Base-by-base conservation (phyloP, 2,888 invertebrate species). In the Coleophora flavipennella region DNA sequence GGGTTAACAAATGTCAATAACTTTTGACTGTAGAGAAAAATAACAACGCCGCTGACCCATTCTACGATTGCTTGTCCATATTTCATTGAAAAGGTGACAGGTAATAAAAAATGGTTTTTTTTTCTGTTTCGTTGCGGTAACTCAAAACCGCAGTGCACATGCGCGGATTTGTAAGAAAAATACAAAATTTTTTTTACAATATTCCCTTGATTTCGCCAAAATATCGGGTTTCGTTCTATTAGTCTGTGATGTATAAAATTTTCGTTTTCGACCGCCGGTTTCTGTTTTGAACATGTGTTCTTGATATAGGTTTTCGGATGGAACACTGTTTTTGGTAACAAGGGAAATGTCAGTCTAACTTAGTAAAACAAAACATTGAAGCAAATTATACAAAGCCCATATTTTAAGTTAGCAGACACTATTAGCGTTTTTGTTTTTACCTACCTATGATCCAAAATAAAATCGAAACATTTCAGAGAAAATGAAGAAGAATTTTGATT, bases 201-300 rank as follows among this genome's bases (percentile, higher is more conserved):
- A 75, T 76, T 76, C 71, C 67, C 67, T 63, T 63, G 38, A 72
- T 75, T 78, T 68, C 57, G 72, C 78, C 68, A 74, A 81, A 80
- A 80, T 81, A 81, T 81, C 81, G 64, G 46, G 57, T 81, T 80
- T 71, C 81, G 35, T 43, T 41, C 52, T 50, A 55, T 49, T 45
- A 45, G 40, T 47, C 48, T 51, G 45, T 47, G 54, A 48, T 53
- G 49, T 57, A 53, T 51, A 50, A 61, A 61, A 63, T 52, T 53
- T 45, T 46, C 54, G 58, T 69, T 70, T 69, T 68, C 65, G 67
- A 69, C 57, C 60, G 62, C 57, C 51, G 59, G 59, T 59, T 68
- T 56, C 52, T 51, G 65, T 71, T 69, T 59, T 55, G 57, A 60
- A 68, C 83, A 83, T 71, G 69, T 83, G 81, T 62, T 73, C 48